Percentiles rank a stretch among this genome's conserved stretches.
Evolutionary conservation across 1,140 invertebrate species (phyloP).

Genomic region (Drosophila takahashii): DNA sequence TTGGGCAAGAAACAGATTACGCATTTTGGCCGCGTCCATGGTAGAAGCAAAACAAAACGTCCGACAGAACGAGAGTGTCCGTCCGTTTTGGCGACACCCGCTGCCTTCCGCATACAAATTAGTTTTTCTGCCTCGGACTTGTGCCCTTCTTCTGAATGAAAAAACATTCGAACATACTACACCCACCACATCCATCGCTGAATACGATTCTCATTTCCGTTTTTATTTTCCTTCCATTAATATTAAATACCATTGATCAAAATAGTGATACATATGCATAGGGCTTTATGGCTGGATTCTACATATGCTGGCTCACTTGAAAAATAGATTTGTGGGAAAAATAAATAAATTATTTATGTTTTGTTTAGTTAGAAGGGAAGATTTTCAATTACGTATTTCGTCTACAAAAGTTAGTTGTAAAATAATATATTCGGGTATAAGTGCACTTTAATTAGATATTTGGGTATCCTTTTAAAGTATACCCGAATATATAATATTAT

Average conservation of each 20-base stretch:
- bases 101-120: conserved; percentile 75
- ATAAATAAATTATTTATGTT: not conserved
- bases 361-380: not conserved
- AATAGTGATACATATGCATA: conserved; percentile 51
- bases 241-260: conserved; percentile 66
- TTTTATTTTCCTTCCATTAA: conserved; percentile 52
- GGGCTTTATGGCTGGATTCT: conserved; percentile 12
- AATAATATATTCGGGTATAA: too few species aligned
- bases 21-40: conserved; percentile 70
- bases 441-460: too few species aligned
- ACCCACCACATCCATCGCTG: not conserved
- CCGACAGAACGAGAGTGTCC: conserved; percentile 39
- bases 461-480: too few species aligned
- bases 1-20: conserved; percentile 67
- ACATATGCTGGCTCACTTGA: conserved; percentile 18
- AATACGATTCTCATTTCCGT: conserved; percentile 30
- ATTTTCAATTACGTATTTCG: not conserved
- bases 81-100: conserved; percentile 52
- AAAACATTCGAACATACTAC: not conserved
- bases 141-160: conserved; percentile 6
- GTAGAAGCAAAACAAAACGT: conserved; percentile 37
- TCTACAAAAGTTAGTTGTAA: too few species aligned
- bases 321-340: not conserved
- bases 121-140: conserved; percentile 60
- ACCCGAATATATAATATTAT: too few species aligned